Percentiles rank a stretch among this genome's conserved stretches.
These are phyloP conservation scores for Arizona elegans DNA, from an alignment of 2,113 vertebrate genomes.

Conservation along the genomic window DNA sequence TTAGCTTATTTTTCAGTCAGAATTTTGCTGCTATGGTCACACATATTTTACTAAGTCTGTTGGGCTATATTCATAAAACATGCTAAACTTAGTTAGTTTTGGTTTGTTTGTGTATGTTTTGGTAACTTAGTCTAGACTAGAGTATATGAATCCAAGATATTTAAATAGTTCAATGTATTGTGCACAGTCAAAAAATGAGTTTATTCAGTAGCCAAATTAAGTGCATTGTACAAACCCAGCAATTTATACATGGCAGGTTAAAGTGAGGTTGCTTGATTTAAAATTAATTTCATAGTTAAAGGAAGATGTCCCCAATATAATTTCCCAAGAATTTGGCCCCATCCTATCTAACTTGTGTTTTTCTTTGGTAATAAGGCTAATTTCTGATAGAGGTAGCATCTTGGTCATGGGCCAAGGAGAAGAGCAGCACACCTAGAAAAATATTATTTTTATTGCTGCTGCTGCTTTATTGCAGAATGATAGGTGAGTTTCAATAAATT, in stretches of 20 bases:
- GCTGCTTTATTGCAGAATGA: too few species aligned
- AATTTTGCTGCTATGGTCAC: not conserved
- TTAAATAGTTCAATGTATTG: not conserved
- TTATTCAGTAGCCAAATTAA: not conserved
- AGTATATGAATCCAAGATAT: not conserved
- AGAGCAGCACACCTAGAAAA: too few species aligned
- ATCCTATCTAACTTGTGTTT: not conserved
- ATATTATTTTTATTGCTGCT: too few species aligned
- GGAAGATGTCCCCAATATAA: not conserved
- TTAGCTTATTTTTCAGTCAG: not conserved
- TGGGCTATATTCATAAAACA: not conserved
- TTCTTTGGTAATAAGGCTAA: not conserved
- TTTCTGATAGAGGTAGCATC: not conserved
- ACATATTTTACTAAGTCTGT: not conserved
- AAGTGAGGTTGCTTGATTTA: not conserved
- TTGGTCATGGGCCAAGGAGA: not conserved
- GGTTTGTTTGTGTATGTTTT: not conserved
- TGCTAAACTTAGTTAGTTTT: not conserved
- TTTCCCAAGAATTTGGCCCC: not conserved
- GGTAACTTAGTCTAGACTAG: not conserved
- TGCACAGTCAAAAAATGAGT: not conserved
- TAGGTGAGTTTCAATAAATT: too few species aligned
- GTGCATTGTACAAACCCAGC: not conserved
- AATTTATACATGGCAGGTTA: not conserved
- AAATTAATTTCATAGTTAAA: not conserved